A percentile compares a stretch with the other conserved stretches of the same genome.
These are phyloP conservation scores for Cepaea hortensis DNA, from an alignment of 2,888 invertebrate species.

Conservation along the genomic window DNA sequence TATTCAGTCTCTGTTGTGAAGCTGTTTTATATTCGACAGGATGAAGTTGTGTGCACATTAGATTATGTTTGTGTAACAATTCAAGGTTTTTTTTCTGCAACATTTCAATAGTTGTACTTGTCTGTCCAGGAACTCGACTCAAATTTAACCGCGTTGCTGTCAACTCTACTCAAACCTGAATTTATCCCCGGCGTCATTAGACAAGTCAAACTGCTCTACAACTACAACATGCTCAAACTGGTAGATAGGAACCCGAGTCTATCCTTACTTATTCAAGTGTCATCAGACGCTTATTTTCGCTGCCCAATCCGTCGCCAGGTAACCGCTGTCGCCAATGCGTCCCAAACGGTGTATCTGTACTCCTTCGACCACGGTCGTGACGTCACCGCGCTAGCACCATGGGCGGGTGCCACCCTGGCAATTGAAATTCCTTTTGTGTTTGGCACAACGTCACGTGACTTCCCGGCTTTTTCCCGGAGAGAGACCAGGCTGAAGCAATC, in stretches of 20 bases:
- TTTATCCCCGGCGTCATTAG: neutral
- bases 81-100: no score
- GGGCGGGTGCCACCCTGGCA: constrained; percentile 9
- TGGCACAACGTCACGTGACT: neutral
- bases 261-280: neutral
- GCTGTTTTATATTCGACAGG: no score
- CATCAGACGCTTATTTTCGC: neutral
- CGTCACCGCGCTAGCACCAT: neutral
- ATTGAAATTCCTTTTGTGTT: neutral
- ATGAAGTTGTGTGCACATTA: no score
- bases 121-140: no score
- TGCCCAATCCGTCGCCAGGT: constrained; percentile 8
- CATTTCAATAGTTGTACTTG: no score
- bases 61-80: no score
- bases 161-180: neutral
- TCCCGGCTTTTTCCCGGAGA: neutral
- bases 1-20: no score
- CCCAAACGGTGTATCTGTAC: neutral
- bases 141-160: neutral
- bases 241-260: neutral
- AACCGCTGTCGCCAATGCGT: no score
- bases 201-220: neutral
- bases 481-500: no score
- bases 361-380: neutral
- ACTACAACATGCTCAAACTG: neutral